Base-by-base conservation (phyloP, 2,113 vertebrate species). In the Barbus barbus region DNA sequence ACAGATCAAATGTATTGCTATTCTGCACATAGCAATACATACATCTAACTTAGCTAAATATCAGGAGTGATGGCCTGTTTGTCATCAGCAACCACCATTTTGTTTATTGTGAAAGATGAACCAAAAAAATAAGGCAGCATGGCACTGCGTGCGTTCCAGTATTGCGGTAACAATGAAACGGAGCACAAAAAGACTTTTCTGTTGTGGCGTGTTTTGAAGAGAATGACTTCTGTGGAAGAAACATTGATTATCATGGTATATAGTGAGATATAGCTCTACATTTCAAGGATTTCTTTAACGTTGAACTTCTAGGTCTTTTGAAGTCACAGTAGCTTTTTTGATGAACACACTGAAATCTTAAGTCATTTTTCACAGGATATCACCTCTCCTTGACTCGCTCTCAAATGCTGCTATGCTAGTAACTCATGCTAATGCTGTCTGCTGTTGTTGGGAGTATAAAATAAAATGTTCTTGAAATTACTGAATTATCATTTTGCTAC, bases 11-110 rank as follows among this genome's bases (percentile, higher is more conserved):
- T 51, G 44, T 36, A 44, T 61, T 74, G 1, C 56, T 78, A 28
- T 63, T 79, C 77, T 26, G 3, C 36, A 28, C 56, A 24, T 61
- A 5, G 12, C n/a, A n/a, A 16, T 33, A 5, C 58, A 28, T 46
- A 73, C 20, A 56, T 36, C 5, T 78, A 58, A 58, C 74, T 56
- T 78, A 38, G 20, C 22, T 16, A 16, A 78, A 79, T 63, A 36
- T 79, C 44, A 44, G 16, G 58, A 79, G n/a, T 0, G 4, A 79
- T 79, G 56, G 56, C 28, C 53, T 18, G 56, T 20, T 79, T 44
- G 56, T 63, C 77, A 63, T 78, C 51, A 78, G 51, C 51, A 58
- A 78, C 75, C 51, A n/a, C 31, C 9, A 28, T 79, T 79, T 63
- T 79, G 56, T 79, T 58, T 78, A 78, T 78, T 58, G 51, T 58